phyloP scores from a whole-genome alignment of 2,797 vertebrate genomes.

The Morus bassanus region DNA sequence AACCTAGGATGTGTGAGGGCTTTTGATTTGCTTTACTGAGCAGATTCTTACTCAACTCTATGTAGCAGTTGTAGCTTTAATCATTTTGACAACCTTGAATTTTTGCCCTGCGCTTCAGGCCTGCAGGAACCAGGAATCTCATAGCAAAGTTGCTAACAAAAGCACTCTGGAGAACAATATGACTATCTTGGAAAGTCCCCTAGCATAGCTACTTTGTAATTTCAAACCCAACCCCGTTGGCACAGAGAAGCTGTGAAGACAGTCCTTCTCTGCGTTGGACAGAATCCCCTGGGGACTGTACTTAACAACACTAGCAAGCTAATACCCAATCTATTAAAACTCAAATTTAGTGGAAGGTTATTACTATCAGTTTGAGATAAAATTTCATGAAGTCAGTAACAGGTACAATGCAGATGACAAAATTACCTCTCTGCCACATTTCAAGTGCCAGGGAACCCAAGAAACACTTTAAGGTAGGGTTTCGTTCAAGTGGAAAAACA shows the following conservation, averaged over 20 bases:
- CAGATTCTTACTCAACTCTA: background rate
- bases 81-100: background rate
- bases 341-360: background rate
- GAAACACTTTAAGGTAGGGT: background rate
- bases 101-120: constrained; percentile 6
- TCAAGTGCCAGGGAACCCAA: background rate
- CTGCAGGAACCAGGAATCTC: background rate
- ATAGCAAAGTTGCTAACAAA: background rate
- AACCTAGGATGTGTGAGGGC: background rate
- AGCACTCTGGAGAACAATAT: background rate
- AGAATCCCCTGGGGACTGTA: background rate
- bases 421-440: background rate
- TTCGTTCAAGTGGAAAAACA: background rate
- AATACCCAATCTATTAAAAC: background rate
- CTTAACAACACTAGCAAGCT: background rate
- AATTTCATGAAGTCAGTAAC: background rate
- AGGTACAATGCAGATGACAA: background rate
- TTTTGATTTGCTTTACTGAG: background rate
- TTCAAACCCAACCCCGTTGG: background rate
- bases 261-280: background rate
- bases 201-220: background rate
- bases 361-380: background rate
- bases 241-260: background rate
- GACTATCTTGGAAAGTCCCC: background rate
- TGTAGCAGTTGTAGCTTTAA: background rate